A percentile compares a stretch with the other conserved stretches of the same genome.
Evolutionary conservation across 1,140 invertebrate species (phyloP).

Genomic region (Penaeus indicus): DNA sequence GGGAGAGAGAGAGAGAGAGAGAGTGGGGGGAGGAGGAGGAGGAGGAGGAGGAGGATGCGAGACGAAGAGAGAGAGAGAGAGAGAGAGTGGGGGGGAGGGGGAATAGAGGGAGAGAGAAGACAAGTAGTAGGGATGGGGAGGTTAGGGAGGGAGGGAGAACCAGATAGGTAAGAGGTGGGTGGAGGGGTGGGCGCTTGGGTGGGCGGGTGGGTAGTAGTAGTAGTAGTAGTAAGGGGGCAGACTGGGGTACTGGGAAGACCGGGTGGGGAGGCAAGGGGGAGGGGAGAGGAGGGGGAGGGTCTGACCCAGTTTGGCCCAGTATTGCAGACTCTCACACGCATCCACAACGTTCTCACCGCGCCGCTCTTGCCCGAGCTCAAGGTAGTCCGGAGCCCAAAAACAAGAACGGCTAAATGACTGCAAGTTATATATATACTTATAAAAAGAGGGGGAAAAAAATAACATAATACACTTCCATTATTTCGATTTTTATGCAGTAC

Average conservation of each 20-base stretch:
- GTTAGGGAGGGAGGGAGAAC: too few relatives aligned
- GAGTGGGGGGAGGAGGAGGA: neutral
- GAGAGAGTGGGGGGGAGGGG: neutral
- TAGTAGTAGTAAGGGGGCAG: too few relatives aligned
- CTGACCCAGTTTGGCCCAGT: neutral
- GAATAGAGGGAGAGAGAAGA: neutral
- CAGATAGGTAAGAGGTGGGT: too few relatives aligned
- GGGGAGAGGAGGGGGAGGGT: neutral
- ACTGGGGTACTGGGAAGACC: neutral
- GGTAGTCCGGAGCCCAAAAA: too few relatives aligned
- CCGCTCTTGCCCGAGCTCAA: neutral
- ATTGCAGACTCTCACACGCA: conserved; percentile 1
- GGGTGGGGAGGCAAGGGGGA: neutral
- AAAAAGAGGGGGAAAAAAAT: too few relatives aligned
- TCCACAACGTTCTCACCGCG: neutral
- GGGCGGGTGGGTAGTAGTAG: too few relatives aligned
- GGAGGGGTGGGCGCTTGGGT: too few relatives aligned
- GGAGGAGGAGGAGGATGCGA: neutral
- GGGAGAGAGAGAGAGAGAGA: neutral
- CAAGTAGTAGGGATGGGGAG: too few relatives aligned
- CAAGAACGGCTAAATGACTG: too few relatives aligned
- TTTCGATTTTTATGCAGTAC: too few relatives aligned
- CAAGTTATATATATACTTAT: too few relatives aligned
- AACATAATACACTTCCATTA: too few relatives aligned
- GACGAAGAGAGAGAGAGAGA: neutral